phyloP scores from a whole-genome alignment of 64 coral and sea anemone species.

The Montipora cactus region DNA sequence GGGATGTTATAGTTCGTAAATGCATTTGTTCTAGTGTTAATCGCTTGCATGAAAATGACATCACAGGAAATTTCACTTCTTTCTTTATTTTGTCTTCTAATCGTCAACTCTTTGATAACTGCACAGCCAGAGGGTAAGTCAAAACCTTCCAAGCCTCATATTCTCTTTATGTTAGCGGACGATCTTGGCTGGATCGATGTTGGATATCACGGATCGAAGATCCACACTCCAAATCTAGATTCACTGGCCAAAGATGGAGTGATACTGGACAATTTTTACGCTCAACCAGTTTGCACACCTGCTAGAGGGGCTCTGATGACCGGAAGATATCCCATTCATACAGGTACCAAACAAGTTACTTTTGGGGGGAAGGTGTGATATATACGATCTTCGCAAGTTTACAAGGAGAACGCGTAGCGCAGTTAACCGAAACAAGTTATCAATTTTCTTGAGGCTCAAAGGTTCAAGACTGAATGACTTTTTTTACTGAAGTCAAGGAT shows the following conservation, averaged over 20 bases:
- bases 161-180: constrained; percentile 35
- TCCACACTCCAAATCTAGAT: constrained; percentile 42
- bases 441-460: no score
- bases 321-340: constrained; percentile 30
- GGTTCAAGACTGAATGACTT: no score
- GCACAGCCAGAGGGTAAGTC: no score
- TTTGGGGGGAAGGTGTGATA: neutral
- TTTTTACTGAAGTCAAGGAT: no score
- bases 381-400: no score
- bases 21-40: neutral
- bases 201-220: constrained; percentile 40
- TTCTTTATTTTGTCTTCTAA: neutral
- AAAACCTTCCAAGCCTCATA: constrained; percentile 25
- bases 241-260: constrained; percentile 31
- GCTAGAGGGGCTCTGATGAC: constrained; percentile 40
- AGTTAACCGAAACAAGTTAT: no score
- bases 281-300: constrained; percentile 50
- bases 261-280: constrained; percentile 42
- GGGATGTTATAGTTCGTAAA: neutral
- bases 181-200: constrained; percentile 59
- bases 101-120: neutral
- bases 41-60: neutral
- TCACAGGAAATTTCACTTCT: neutral
- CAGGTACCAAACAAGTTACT: neutral
- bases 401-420: no score